A percentile compares a stretch with the other conserved stretches of the same genome.
Evolutionary conservation across 2,113 vertebrate genomes (phyloP).

Genomic region (Rhabdomys dilectus): DNA sequence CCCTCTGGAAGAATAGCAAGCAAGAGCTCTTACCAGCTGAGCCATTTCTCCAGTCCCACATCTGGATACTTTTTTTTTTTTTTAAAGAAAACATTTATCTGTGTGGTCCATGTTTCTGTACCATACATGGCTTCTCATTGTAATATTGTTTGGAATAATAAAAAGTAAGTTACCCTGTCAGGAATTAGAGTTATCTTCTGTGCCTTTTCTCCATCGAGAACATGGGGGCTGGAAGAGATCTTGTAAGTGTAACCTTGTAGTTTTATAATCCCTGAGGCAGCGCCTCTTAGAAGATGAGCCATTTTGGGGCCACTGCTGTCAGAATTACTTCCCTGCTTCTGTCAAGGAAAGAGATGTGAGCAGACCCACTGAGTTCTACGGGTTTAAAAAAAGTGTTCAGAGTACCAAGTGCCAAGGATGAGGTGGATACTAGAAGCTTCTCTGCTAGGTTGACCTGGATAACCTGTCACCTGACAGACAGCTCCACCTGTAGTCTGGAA

Average conservation of each 20-base stretch:
- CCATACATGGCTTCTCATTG: not conserved
- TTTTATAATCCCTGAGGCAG: not conserved
- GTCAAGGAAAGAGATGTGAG: not conserved
- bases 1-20: not conserved
- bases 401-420: not conserved
- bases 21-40: not conserved
- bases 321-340: not conserved
- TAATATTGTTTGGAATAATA: not conserved
- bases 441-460: not conserved
- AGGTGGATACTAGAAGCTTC: not conserved
- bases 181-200: not conserved
- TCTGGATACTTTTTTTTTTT: not conserved
- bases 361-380: not conserved
- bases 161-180: not conserved
- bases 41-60: not conserved
- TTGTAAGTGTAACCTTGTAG: not conserved
- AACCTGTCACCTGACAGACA: not conserved
- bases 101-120: not conserved
- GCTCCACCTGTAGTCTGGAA: not conserved
- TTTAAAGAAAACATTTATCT: not conserved
- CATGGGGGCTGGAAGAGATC: too few species aligned
- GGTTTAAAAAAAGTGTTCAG: constrained; percentile 20
- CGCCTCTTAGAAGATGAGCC: constrained; percentile 10
- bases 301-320: not conserved
- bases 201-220: constrained; percentile 9